These are phyloP conservation scores for Synchiropus splendidus DNA, from an alignment of 2,113 vertebrate species.

Conservation along the genomic window DNA sequence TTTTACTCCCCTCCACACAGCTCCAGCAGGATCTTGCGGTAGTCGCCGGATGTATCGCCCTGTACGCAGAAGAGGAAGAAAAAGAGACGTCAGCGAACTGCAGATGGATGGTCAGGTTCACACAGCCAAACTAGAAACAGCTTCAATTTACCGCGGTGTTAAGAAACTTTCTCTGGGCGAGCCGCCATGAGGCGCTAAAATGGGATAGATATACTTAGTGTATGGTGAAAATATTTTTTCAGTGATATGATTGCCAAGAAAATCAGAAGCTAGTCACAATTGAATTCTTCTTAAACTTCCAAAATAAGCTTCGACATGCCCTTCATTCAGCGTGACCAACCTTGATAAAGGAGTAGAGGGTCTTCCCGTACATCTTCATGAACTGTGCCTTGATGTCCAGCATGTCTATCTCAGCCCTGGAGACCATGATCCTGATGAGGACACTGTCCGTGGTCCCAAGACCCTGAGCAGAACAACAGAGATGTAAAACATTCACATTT, in stretches of 20 bases:
- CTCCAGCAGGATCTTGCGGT: slow-evolving; percentile 81
- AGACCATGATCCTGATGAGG: slow-evolving; percentile 87
- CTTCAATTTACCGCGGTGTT: no score
- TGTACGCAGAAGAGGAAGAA: slow-evolving; percentile 31
- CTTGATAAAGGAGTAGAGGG: slow-evolving; percentile 92
- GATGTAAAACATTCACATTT: no score
- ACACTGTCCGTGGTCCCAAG: slow-evolving; percentile 85
- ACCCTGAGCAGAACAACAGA: slow-evolving; percentile 63
- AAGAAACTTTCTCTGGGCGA: no score
- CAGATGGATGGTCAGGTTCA: background rate
- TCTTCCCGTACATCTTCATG: slow-evolving; percentile 82
- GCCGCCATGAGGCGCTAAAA: no score
- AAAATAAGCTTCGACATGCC: no score
- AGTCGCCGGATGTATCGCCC: slow-evolving; percentile 95
- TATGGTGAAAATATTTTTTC: no score
- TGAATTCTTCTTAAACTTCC: no score
- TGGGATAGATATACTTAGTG: no score
- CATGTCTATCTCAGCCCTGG: slow-evolving; percentile 90
- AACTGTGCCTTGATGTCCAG: slow-evolving; percentile 83
- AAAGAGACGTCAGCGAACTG: slow-evolving; percentile 11
- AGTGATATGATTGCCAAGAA: no score
- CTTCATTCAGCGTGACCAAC: no score
- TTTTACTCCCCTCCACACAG: slow-evolving; percentile 82
- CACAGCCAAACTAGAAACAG: background rate
- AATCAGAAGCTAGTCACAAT: no score